A percentile compares a stretch with the other conserved stretches of the same genome.
phyloP scores from a whole-genome alignment of 2,888 invertebrate genomes.

The Eupithecia subumbrata region DNA sequence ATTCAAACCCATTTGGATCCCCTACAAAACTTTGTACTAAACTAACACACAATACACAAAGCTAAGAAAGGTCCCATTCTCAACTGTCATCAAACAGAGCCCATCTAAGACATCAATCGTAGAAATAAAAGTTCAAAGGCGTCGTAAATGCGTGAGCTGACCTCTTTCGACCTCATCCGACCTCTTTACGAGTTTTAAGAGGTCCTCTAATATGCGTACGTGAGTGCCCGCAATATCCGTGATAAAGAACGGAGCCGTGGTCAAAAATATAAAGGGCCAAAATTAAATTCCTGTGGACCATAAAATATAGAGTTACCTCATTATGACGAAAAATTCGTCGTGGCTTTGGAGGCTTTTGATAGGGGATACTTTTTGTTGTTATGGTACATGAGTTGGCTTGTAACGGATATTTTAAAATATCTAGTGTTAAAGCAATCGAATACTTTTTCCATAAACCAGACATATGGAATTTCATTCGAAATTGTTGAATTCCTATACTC shows the following conservation, averaged over 20 bases:
- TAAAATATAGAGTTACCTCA: conserved; percentile 82
- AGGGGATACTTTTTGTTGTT: conserved; percentile 37
- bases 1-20: not conserved
- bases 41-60: conserved; percentile 6
- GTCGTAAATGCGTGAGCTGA: conserved; percentile 56
- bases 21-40: not conserved
- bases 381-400: not conserved
- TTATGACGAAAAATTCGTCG: conserved; percentile 51
- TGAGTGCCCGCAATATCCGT: conserved; percentile 64
- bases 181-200: conserved; percentile 73
- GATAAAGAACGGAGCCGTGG: conserved; percentile 68
- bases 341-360: conserved; percentile 36
- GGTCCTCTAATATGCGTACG: conserved; percentile 74
- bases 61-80: conserved; percentile 23
- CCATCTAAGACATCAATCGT: conserved; percentile 51
- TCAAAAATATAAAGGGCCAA: conserved; percentile 77
- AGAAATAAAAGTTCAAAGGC: conserved; percentile 58
- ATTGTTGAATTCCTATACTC: not conserved
- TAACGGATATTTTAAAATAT: not conserved
- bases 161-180: conserved; percentile 70
- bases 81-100: conserved; percentile 41
- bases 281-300: conserved; percentile 77
- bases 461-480: not conserved
- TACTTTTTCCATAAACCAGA: not conserved
- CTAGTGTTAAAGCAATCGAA: not conserved